Evolutionary conservation across 2,797 vertebrate species (phyloP).

Genomic region (Neopelma chrysocephalum): DNA sequence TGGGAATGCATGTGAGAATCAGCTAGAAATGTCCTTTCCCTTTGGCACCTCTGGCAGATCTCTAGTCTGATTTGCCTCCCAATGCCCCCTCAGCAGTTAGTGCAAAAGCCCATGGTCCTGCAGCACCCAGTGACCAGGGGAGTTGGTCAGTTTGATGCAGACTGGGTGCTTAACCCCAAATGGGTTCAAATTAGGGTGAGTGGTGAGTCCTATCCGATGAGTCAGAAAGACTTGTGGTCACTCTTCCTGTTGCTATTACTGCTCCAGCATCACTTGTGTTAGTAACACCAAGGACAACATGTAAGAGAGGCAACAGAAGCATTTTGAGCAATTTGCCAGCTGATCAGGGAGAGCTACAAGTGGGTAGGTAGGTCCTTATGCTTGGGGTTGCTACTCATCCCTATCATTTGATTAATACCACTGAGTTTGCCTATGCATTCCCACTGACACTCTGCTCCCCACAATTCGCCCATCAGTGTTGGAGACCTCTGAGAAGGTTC

Average conservation of each 20-base stretch:
- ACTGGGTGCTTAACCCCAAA: not conserved
- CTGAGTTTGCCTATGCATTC: not conserved
- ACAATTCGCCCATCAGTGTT: not conserved
- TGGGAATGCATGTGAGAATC: not conserved
- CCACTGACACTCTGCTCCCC: not conserved
- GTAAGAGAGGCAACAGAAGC: not conserved
- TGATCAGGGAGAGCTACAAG: not conserved
- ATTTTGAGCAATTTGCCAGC: not conserved
- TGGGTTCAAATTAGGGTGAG: not conserved
- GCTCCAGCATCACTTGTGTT: not conserved
- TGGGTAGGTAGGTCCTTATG: not conserved
- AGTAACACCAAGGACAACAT: not conserved
- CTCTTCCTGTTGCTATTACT: not conserved
- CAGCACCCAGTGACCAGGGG: not conserved
- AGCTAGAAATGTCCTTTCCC: not conserved
- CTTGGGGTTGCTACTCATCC: not conserved
- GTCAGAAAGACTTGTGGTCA: not conserved
- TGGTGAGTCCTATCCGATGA: rapidly evolving
- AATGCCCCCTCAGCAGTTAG: not conserved
- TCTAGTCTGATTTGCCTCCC: not conserved
- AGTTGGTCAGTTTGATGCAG: not conserved
- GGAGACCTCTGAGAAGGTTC: not conserved
- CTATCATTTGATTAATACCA: not conserved
- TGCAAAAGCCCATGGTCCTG: not conserved
- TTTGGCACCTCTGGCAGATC: not conserved